Evolutionary conservation across 2,113 vertebrate species (phyloP).

Genomic region (Brachionichthys hirsutus): DNA sequence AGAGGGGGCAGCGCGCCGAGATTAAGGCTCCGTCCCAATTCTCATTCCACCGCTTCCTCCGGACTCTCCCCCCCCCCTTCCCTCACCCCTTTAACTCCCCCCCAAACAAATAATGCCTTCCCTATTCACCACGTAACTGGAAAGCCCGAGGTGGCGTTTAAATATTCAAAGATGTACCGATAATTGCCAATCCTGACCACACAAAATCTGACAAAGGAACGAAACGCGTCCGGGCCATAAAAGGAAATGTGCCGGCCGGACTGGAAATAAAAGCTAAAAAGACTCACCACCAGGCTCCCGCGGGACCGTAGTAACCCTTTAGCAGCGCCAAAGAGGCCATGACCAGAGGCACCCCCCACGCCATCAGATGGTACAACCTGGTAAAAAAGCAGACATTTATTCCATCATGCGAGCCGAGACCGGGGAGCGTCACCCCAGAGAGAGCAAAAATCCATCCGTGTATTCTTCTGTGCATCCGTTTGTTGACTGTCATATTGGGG

Average conservation of each 20-base stretch:
- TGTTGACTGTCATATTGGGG: constrained; percentile 30
- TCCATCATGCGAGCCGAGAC: constrained; percentile 28
- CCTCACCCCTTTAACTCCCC: constrained; percentile 45
- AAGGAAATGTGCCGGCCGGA: constrained; percentile 24
- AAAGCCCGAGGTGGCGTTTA: constrained; percentile 25
- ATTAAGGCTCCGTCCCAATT: constrained; percentile 75
- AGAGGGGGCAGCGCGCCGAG: constrained; percentile 68
- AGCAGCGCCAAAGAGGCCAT: constrained; percentile 74
- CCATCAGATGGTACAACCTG: constrained; percentile 79
- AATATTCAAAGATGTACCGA: constrained; percentile 47
- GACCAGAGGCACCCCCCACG: constrained; percentile 78
- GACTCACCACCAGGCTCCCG: constrained; percentile 77
- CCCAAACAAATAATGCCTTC: constrained; percentile 60
- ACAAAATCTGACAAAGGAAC: constrained; percentile 37
- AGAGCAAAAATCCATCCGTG: constrained; percentile 41
- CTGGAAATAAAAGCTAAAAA: constrained; percentile 1
- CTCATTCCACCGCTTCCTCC: constrained; percentile 60
- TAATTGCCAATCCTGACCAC: constrained; percentile 60
- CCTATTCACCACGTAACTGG: constrained; percentile 23
- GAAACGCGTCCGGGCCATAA: constrained; percentile 29
- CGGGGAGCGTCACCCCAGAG: constrained; percentile 19
- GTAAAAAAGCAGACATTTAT: constrained; percentile 48
- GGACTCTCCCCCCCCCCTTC: constrained; percentile 45
- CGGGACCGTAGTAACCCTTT: constrained; percentile 77
- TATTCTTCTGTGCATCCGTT: constrained; percentile 32